These are phyloP conservation scores for Lasioglossum malachurum DNA, from an alignment of 2,888 invertebrate genomes.

Conservation along the genomic window DNA sequence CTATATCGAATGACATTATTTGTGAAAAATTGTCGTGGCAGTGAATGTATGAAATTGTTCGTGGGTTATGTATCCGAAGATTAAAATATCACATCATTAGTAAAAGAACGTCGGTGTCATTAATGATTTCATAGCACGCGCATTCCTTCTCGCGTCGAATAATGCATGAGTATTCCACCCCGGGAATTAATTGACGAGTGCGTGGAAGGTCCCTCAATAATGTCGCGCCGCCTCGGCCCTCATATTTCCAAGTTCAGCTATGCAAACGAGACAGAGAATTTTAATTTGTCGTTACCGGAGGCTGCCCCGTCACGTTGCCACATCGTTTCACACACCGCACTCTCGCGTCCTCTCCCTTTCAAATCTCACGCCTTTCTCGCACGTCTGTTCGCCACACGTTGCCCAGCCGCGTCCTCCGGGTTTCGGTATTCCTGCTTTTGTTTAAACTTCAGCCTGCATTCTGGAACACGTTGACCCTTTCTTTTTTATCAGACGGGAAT, in stretches of 20 bases:
- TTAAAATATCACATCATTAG: background rate
- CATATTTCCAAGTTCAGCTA: slow-evolving; percentile 25
- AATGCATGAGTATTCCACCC: background rate
- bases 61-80: background rate
- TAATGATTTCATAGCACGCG: background rate
- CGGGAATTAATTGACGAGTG: slow-evolving; percentile 16
- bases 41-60: background rate
- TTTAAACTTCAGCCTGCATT: background rate
- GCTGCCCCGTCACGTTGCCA: slow-evolving; percentile 34
- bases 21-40: background rate
- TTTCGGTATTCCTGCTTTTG: background rate
- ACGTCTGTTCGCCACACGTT: slow-evolving; percentile 54
- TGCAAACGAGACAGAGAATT: slow-evolving; percentile 17
- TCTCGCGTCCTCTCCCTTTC: slow-evolving; percentile 35
- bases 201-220: slow-evolving; percentile 32
- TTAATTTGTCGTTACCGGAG: slow-evolving; percentile 37
- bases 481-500: background rate
- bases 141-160: background rate
- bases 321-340: slow-evolving; percentile 18
- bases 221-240: background rate
- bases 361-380: slow-evolving; percentile 62
- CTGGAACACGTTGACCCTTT: background rate
- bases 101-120: background rate
- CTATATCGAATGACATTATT: too few relatives aligned
- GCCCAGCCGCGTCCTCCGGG: slow-evolving; percentile 21